Conservation (phyloP, 2,797 vertebrate genomes). For the Paramormyrops hopkinsi region DNA sequence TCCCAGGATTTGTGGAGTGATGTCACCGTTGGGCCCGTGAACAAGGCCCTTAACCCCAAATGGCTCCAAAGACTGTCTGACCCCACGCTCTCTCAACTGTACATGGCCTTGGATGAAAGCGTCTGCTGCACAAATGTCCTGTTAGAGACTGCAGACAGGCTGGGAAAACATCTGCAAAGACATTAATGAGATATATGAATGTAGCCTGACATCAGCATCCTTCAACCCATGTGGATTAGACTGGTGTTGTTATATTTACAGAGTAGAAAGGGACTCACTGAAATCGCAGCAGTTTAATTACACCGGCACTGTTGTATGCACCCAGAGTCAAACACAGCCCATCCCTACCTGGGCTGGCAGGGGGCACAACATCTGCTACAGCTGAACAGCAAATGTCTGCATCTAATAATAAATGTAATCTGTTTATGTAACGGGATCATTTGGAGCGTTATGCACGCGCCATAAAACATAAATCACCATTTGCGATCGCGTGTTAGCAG, state of each 20-base stretch:
- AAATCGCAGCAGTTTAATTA: not conserved
- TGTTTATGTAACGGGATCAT: slow-evolving; percentile 5
- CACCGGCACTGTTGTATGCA: not conserved
- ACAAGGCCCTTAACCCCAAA: not conserved
- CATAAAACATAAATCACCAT: not conserved
- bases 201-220: not conserved
- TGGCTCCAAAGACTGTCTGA: not conserved
- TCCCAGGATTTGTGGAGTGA: not conserved
- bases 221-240: not conserved
- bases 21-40: not conserved
- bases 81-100: not conserved
- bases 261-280: not conserved
- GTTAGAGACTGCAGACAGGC: not conserved
- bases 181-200: not conserved
- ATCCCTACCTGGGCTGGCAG: not conserved
- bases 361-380: not conserved
- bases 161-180: not conserved
- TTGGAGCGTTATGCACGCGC: not conserved
- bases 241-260: not conserved
- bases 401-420: not conserved
- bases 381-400: not conserved
- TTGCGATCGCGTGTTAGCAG: not conserved
- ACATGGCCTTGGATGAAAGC: not conserved
- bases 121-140: not conserved
- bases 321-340: not conserved